Conservation (phyloP, 37 sponge, comb jelly and placozoan species). For the Crambe crambe region DNA sequence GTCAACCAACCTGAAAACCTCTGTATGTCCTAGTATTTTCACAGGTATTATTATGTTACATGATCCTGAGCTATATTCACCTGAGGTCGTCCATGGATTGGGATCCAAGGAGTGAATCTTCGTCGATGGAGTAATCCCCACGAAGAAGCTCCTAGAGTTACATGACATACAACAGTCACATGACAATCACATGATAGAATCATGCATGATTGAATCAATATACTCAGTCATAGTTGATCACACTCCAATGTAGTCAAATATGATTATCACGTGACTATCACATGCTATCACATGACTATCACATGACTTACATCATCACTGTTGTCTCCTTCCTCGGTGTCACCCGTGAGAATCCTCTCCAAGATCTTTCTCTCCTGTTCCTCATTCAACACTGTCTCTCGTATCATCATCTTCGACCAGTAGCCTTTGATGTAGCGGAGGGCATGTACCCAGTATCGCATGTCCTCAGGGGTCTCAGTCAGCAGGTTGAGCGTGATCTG, state of each 20-base stretch:
- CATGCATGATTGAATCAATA: too few relatives aligned
- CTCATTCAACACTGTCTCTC: slow-evolving; percentile 67
- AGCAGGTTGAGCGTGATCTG: slow-evolving; percentile 54
- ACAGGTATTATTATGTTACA: too few relatives aligned
- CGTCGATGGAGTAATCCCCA: too few relatives aligned
- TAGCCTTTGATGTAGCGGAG: slow-evolving; percentile 74
- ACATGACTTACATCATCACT: slow-evolving; percentile 8
- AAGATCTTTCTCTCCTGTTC: slow-evolving; percentile 70
- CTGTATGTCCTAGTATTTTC: too few relatives aligned
- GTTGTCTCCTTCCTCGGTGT: slow-evolving; percentile 49
- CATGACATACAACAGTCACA: not conserved
- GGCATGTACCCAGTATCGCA: slow-evolving; percentile 62
- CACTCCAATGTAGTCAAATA: not conserved
- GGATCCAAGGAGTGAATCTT: too few relatives aligned
- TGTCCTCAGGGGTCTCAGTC: slow-evolving; percentile 66
- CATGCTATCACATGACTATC: too few relatives aligned
- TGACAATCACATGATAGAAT: not conserved
- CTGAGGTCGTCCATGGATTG: too few relatives aligned
- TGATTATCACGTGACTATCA: not conserved
- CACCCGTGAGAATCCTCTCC: slow-evolving; percentile 47
- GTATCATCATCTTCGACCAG: slow-evolving; percentile 65
- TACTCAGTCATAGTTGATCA: not conserved
- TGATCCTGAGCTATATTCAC: too few relatives aligned
- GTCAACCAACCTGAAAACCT: too few relatives aligned
- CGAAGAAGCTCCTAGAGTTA: too few relatives aligned